A percentile compares a stretch with the other conserved stretches of the same genome.
Evolutionary conservation across 2,113 vertebrate species (phyloP).

Genomic region (Gymnarchus niloticus): DNA sequence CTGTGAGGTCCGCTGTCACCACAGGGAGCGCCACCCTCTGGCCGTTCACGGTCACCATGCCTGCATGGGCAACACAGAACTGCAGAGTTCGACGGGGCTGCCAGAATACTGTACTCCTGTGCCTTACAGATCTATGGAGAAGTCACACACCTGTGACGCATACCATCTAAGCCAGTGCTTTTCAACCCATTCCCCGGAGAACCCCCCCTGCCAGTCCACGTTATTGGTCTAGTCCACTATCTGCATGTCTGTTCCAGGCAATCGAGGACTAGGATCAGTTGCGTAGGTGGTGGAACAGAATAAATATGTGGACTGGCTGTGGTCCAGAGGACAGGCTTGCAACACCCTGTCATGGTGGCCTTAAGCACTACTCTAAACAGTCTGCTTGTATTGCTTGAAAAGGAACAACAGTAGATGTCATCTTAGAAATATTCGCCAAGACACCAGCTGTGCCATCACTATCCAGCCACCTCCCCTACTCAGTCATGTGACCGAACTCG

Average conservation of each 20-base stretch:
- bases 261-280: no score
- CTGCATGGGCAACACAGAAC: conserved; percentile 43
- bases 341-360: no score
- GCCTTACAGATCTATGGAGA: not conserved
- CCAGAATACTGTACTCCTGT: not conserved
- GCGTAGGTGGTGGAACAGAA: no score
- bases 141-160: no score
- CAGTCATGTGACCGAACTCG: not conserved
- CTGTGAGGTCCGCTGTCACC: conserved; percentile 52
- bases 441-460: not conserved
- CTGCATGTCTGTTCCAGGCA: no score
- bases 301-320: no score
- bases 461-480: not conserved
- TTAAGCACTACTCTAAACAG: not conserved
- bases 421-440: not conserved
- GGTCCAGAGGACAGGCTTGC: no score
- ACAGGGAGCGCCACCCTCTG: conserved; percentile 67
- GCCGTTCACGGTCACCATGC: conserved; percentile 65
- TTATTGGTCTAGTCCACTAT: no score
- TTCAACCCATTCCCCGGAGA: no score
- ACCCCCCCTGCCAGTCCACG: no score
- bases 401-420: not conserved
- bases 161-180: no score
- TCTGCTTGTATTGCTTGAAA: not conserved
- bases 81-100: not conserved